Evolutionary conservation across 1,140 invertebrate genomes (phyloP), one percentile per base, ranked within the genome.

Genomic region (Bombyx mandarina): DNA sequence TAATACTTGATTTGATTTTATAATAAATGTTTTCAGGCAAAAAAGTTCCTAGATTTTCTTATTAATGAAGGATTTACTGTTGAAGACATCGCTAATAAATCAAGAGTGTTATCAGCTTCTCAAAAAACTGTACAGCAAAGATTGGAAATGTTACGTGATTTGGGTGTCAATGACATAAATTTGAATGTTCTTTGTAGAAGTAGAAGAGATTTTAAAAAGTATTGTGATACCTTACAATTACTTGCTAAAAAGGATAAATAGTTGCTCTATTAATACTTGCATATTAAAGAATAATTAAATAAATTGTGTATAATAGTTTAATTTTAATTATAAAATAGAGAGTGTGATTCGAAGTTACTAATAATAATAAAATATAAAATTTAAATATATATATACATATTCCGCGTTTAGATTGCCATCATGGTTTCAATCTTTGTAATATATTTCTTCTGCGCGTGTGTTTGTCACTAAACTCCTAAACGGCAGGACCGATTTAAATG

Each of bases 151-250:
- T 66, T 88, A 45, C 65, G 71, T 50, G 60, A 65, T 49, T 62
- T 83, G 56, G 81, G 79, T 42, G 47, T 82, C 8, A 57, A 65
- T 54, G 62, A 75, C 56, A 87, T 81, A n/a, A 88, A 86, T 77
- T 69, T 88, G 57, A 85, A 86, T 81, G 64, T 81, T 45, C 69
- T 88, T 8, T 86, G 79, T 64, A 82, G 77, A 77, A 86, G 82
- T 66, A 80, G 74, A 69, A 86, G 82, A 60, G 74, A 77, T 56
- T 88, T 86, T 62, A 58, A 79, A 71, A 88, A 79, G 59, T 82
- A 75, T 71, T 77, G 67, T 71, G 75, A 83, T 59, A 73, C 76
- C 45, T 57, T 86, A 54, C 66, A 77, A 58, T 62, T 73, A 22
- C 45, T 66, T 45, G 54, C 54, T 35, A 60, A 62, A 43, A 60